Evolutionary conservation across 2,797 vertebrate species (phyloP).

Genomic region (Crenichthys baileyi): DNA sequence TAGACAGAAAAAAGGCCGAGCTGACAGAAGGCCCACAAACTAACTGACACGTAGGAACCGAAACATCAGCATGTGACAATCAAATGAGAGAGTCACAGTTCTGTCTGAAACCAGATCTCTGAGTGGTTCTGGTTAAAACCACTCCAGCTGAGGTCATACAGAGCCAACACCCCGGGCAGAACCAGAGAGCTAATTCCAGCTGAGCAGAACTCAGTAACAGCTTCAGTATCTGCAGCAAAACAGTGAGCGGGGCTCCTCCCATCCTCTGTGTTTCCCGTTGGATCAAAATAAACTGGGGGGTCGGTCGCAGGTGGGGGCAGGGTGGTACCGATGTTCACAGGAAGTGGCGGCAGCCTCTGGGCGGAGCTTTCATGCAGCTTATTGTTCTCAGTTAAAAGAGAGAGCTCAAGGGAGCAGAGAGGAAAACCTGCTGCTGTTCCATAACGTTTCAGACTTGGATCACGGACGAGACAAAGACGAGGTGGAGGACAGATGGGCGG

Average conservation of each 20-base stretch:
- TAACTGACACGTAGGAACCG: too few species aligned
- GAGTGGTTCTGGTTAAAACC: too few species aligned
- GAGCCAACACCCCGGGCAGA: neutral
- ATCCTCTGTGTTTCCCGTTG: conserved; percentile 67
- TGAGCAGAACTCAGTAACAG: neutral
- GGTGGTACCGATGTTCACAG: conserved; percentile 36
- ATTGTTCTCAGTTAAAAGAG: conserved; percentile 71
- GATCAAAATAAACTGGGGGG: conserved; percentile 67
- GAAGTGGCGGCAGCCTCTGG: conserved; percentile 70
- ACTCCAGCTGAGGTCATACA: too few species aligned
- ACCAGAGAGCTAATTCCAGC: neutral
- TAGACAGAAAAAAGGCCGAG: too few species aligned
- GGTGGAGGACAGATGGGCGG: conserved; percentile 15
- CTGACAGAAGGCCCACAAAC: too few species aligned
- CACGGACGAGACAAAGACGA: neutral
- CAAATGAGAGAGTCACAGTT: too few species aligned
- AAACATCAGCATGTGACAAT: too few species aligned
- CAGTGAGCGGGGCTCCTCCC: conserved; percentile 59
- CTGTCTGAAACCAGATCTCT: too few species aligned
- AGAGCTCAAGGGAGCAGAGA: conserved; percentile 13
- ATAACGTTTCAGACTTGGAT: neutral
- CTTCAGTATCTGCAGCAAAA: neutral
- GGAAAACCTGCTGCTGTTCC: conserved; percentile 15
- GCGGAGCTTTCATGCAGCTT: conserved; percentile 54
- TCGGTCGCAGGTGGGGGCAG: conserved; percentile 11